Evolutionary conservation across 2,888 invertebrate species (phyloP).

Genomic region (Rhamphomyia laevipes): DNA sequence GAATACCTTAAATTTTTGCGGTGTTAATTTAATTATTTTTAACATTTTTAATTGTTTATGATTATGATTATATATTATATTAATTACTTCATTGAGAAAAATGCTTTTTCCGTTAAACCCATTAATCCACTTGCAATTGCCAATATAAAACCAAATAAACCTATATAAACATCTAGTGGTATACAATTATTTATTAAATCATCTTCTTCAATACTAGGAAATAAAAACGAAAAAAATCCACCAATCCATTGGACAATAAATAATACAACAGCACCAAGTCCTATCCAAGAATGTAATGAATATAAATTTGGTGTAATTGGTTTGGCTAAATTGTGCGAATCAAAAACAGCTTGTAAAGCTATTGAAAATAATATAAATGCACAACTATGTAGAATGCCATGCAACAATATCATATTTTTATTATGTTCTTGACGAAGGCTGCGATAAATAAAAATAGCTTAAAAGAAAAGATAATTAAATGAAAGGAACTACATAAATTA

Average conservation of each 20-base stretch:
- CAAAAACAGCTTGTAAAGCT: slow-evolving; percentile 66
- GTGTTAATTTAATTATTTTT: too few relatives aligned
- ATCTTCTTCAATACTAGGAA: slow-evolving; percentile 52
- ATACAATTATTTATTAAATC: slow-evolving; percentile 48
- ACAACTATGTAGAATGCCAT: slow-evolving; percentile 54
- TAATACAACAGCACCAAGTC: slow-evolving; percentile 57
- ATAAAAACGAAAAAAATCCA: slow-evolving; percentile 63
- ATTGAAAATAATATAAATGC: slow-evolving; percentile 57
- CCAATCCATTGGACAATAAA: slow-evolving; percentile 54
- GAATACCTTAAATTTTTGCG: slow-evolving; percentile 27
- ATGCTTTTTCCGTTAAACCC: slow-evolving; percentile 68
- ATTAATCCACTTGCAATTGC: slow-evolving; percentile 55
- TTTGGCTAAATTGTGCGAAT: slow-evolving; percentile 54
- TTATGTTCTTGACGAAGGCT: slow-evolving; percentile 61
- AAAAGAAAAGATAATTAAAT: slow-evolving; percentile 20
- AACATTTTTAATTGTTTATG: neutral
- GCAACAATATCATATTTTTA: slow-evolving; percentile 59
- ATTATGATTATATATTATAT: neutral
- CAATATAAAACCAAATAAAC: slow-evolving; percentile 59
- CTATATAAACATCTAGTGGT: slow-evolving; percentile 66
- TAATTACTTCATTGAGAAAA: slow-evolving; percentile 38
- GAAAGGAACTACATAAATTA: neutral
- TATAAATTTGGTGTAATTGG: slow-evolving; percentile 58
- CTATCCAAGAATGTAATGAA: slow-evolving; percentile 71
- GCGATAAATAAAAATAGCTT: slow-evolving; percentile 73